These are phyloP conservation scores for Eudyptes chrysolophus DNA, from an alignment of 2,113 vertebrate species.

Conservation along the genomic window DNA sequence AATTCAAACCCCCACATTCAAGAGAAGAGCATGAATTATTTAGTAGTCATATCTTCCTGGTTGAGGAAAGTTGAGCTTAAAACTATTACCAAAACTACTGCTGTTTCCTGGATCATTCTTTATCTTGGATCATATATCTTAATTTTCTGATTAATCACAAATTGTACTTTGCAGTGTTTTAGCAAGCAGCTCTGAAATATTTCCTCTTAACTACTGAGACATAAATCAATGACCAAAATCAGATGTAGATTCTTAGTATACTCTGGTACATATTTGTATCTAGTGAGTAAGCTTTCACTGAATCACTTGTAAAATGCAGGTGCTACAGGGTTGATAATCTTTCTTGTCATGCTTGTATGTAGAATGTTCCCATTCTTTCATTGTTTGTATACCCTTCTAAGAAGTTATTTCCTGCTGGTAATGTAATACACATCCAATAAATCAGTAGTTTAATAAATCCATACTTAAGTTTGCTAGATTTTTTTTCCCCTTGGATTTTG, in stretches of 20 bases:
- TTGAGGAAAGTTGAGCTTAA: not conserved
- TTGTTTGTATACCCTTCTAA: not conserved
- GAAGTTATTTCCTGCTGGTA: not conserved
- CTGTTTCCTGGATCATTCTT: not conserved
- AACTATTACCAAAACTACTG: not conserved
- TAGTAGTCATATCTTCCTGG: not conserved
- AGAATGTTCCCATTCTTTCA: not conserved
- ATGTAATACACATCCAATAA: not conserved
- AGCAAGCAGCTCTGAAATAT: not conserved
- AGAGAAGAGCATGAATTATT: not conserved
- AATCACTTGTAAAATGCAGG: not conserved
- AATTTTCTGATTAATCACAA: not conserved
- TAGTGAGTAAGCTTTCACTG: not conserved
- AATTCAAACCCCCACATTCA: rapidly evolving
- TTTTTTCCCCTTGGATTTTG: not conserved
- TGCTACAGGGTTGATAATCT: not conserved
- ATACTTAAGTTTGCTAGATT: not conserved
- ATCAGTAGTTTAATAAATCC: not conserved
- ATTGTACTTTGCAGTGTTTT: not conserved
- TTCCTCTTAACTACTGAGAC: not conserved
- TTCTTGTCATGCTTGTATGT: not conserved
- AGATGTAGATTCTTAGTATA: not conserved
- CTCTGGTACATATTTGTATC: not conserved
- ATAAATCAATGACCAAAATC: not conserved
- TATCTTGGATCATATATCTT: not conserved